A percentile compares a stretch with the other conserved stretches of the same genome.
Evolutionary conservation across 2,797 vertebrate genomes (phyloP).

Genomic region (Silurus aristotelis): DNA sequence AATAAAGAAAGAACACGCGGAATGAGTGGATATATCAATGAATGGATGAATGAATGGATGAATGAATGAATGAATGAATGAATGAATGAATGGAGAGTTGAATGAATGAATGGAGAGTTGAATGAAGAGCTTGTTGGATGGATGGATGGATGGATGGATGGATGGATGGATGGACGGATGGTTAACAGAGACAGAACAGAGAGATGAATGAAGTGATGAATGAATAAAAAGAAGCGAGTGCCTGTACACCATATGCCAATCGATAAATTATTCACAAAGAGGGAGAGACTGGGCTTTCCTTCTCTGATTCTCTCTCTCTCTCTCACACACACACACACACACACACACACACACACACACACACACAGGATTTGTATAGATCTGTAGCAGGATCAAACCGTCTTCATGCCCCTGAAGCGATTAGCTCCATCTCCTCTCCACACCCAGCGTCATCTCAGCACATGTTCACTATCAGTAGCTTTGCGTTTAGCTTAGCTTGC

Average conservation of each 20-base stretch:
- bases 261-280: conserved; percentile 72
- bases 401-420: not conserved
- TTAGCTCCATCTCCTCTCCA: not conserved
- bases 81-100: too few species aligned
- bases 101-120: not conserved
- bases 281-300: conserved; percentile 59
- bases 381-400: conserved; percentile 5
- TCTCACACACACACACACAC: conserved; percentile 34
- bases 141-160: not conserved
- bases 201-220: not conserved
- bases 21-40: not conserved
- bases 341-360: not conserved
- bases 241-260: conserved; percentile 71
- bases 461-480: too few species aligned
- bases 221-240: conserved; percentile 42
- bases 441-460: not conserved
- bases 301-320: conserved; percentile 54
- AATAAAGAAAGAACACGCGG: not conserved
- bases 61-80: not conserved
- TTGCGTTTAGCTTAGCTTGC: too few species aligned
- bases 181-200: not conserved
- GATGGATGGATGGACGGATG: not conserved
- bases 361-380: not conserved
- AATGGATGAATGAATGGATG: not conserved
- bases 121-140: not conserved